A percentile compares a stretch with the other conserved stretches of the same genome.
Evolutionary conservation across 2,797 vertebrate genomes (phyloP).

Genomic region (Parauchenoglanis punctatus): DNA sequence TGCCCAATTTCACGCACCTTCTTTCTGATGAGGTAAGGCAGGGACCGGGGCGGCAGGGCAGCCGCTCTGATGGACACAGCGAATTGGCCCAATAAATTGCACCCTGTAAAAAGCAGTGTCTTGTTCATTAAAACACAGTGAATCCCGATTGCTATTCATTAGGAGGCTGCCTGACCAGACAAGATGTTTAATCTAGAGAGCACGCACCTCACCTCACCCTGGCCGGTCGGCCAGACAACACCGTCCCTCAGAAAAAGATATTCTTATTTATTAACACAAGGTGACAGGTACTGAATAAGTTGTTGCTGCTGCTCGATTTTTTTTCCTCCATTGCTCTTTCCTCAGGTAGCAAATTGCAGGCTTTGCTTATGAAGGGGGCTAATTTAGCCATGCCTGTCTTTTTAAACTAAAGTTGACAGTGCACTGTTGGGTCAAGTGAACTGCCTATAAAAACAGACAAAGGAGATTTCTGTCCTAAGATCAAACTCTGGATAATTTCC

Average conservation of each 20-base stretch:
- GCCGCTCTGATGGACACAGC: constrained; percentile 85
- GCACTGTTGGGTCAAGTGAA: constrained; percentile 34
- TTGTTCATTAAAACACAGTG: constrained; percentile 98
- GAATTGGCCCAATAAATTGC: constrained; percentile 98
- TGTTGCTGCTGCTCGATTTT: constrained; percentile 66
- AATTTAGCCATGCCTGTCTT: constrained; percentile 75
- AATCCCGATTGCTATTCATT: constrained; percentile 99
- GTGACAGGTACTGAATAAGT: constrained; percentile 94
- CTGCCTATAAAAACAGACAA: constrained; percentile 37
- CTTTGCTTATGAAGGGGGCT: constrained; percentile 77
- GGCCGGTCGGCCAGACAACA: constrained; percentile 72
- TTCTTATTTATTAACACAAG: constrained; percentile 98
- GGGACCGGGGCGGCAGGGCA: constrained; percentile 68
- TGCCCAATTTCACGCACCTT: constrained; percentile 71
- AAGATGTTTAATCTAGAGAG: constrained; percentile 93
- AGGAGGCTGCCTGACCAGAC: constrained; percentile 83
- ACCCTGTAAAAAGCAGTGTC: constrained; percentile 90
- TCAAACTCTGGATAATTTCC: constrained; percentile 3
- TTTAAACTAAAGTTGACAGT: constrained; percentile 75
- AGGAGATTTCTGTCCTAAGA: background rate
- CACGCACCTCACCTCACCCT: constrained; percentile 78
- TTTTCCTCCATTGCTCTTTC: constrained; percentile 5
- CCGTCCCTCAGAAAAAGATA: constrained; percentile 81
- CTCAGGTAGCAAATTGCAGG: constrained; percentile 65
- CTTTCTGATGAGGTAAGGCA: constrained; percentile 80